A percentile compares a stretch with the other conserved stretches of the same genome.
phyloP scores from a whole-genome alignment of 2,888 invertebrate species.

The Leucophenga maculata region DNA sequence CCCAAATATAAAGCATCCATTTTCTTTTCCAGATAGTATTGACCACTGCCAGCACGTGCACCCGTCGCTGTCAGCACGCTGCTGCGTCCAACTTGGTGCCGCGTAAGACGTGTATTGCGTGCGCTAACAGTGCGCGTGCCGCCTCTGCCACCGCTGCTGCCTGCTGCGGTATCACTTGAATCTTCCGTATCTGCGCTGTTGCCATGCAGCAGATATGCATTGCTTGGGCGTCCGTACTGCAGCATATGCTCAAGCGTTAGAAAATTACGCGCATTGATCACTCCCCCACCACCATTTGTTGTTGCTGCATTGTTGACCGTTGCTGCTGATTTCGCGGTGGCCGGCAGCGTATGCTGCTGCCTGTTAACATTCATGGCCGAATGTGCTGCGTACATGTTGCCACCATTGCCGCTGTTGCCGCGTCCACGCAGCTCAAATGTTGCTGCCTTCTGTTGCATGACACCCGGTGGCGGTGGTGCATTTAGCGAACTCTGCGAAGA shows the following conservation, averaged over 20 bases:
- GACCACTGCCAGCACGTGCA: constrained; percentile 44
- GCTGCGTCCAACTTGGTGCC: constrained; percentile 63
- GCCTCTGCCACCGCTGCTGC: constrained; percentile 44
- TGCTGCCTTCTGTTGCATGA: constrained; percentile 65
- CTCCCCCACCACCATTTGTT: constrained; percentile 44
- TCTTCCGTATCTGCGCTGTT: constrained; percentile 66
- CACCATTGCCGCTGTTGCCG: constrained; percentile 38
- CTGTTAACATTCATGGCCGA: constrained; percentile 63
- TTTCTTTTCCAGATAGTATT: constrained; percentile 71
- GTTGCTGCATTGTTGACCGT: constrained; percentile 25
- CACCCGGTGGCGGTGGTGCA: constrained; percentile 46
- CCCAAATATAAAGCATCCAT: constrained; percentile 71
- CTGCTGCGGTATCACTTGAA: constrained; percentile 61
- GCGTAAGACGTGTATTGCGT: constrained; percentile 35
- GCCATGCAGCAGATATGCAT: constrained; percentile 60
- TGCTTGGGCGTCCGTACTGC: constrained; percentile 58
- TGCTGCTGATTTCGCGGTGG: constrained; percentile 41
- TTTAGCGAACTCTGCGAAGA: constrained; percentile 62
- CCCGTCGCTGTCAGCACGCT: constrained; percentile 56
- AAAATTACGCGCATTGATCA: constrained; percentile 62
- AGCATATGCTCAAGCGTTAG: constrained; percentile 68
- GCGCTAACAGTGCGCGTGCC: constrained; percentile 30
- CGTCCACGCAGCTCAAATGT: constrained; percentile 63
- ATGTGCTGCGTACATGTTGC: constrained; percentile 45
- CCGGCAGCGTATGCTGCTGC: constrained; percentile 51